Conservation (phyloP, 2,888 invertebrate species). For the Platerodrilus igneus region DNA sequence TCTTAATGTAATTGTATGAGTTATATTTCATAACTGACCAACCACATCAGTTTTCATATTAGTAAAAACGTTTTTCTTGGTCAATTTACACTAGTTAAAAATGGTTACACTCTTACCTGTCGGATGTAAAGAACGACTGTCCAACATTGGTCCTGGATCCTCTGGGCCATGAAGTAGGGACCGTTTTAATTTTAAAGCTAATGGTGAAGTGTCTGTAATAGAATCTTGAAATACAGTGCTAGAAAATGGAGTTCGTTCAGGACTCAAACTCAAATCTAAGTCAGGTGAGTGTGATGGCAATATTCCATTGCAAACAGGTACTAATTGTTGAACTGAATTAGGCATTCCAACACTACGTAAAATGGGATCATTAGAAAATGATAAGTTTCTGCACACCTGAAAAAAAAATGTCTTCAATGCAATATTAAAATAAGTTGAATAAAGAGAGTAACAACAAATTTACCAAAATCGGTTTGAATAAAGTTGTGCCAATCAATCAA, state of each 20-base stretch:
- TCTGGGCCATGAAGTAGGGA: slow-evolving; percentile 72
- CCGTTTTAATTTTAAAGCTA: slow-evolving; percentile 52
- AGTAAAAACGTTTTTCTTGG: too few species aligned
- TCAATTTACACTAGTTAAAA: too few species aligned
- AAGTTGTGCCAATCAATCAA: too few species aligned
- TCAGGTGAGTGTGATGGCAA: slow-evolving; percentile 12
- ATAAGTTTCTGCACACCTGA: slow-evolving; percentile 43
- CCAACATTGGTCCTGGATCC: slow-evolving; percentile 71
- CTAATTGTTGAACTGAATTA: slow-evolving; percentile 24
- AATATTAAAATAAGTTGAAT: too few species aligned
- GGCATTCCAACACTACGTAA: slow-evolving; percentile 31
- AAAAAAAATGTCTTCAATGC: slow-evolving; percentile 21
- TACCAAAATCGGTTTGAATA: too few species aligned
- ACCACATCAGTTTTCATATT: too few species aligned
- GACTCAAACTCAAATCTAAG: slow-evolving; percentile 16
- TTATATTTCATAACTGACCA: too few species aligned
- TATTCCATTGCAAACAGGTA: slow-evolving; percentile 16
- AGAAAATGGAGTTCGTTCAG: slow-evolving; percentile 8
- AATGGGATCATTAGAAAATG: slow-evolving; percentile 38
- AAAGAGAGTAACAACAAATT: too few species aligned
- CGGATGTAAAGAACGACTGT: slow-evolving; percentile 64
- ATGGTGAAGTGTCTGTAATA: slow-evolving; percentile 13
- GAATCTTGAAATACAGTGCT: slow-evolving; percentile 18
- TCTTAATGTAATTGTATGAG: too few species aligned
- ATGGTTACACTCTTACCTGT: too few species aligned